A percentile compares a stretch with the other conserved stretches of the same genome.
These are phyloP conservation scores for Artemia franciscana DNA, from an alignment of 1,140 invertebrate genomes.

Conservation along the genomic window DNA sequence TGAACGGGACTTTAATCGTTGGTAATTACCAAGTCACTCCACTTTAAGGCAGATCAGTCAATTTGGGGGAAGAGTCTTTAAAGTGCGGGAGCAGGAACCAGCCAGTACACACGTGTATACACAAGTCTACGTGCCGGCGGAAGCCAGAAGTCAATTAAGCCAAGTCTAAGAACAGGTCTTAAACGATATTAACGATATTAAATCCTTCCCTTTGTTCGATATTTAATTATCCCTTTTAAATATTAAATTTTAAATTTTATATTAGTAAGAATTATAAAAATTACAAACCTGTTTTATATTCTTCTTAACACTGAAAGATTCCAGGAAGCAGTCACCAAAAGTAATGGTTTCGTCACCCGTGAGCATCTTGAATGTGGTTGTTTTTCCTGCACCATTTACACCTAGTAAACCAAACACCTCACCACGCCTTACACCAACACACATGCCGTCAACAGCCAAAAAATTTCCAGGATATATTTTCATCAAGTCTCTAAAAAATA, in stretches of 20 bases:
- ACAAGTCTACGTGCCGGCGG: too few species aligned
- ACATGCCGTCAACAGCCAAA: constrained; percentile 43
- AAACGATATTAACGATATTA: too few species aligned
- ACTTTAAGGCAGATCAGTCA: too few species aligned
- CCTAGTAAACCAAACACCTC: constrained; percentile 81
- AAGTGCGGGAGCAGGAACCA: too few species aligned
- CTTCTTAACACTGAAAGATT: constrained; percentile 21
- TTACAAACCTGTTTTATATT: constrained; percentile 21
- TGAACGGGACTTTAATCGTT: too few species aligned
- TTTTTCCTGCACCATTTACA: constrained; percentile 60
- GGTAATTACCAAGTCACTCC: too few species aligned
- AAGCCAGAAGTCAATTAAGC: too few species aligned
- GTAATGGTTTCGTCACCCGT: constrained; percentile 48
- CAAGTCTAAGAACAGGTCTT: too few species aligned
- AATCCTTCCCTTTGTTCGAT: too few species aligned
- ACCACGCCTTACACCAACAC: constrained; percentile 31
- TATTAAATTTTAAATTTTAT: neutral
- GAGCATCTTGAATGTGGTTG: constrained; percentile 68
- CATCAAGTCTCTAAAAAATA: constrained; percentile 18
- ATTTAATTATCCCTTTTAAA: neutral
- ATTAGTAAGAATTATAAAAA: neutral
- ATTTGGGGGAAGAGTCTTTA: too few species aligned
- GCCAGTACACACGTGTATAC: too few species aligned
- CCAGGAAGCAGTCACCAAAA: constrained; percentile 30
- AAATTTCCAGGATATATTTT: constrained; percentile 39